phyloP scores from a whole-genome alignment of 1,140 invertebrate genomes.

The Brachionus plicatilis region DNA sequence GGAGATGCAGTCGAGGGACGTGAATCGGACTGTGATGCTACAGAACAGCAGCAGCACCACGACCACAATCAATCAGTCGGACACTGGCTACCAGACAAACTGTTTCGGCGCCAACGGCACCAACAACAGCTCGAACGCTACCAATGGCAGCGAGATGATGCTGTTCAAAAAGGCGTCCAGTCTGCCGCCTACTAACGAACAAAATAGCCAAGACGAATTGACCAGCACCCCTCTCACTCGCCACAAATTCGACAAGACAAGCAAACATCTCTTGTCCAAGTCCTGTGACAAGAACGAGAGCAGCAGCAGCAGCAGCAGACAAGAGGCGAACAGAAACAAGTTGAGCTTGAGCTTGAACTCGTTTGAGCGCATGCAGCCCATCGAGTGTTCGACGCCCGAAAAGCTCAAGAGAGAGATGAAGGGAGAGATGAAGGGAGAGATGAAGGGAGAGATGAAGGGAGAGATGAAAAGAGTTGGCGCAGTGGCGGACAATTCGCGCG shows the following conservation, averaged over 20 bases:
- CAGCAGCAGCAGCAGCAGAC: too few relatives aligned
- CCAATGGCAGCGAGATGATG: background rate
- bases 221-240: background rate
- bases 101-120: background rate
- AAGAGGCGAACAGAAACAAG: background rate
- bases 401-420: background rate
- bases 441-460: too few relatives aligned
- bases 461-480: too few relatives aligned
- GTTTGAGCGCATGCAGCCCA: background rate
- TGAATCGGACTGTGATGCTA: background rate
- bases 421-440: too few relatives aligned
- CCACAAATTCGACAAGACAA: background rate
- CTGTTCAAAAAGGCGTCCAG: background rate
- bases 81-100: slow-evolving; percentile 33
- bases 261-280: background rate
- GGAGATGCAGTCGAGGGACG: background rate
- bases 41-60: background rate
- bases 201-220: background rate
- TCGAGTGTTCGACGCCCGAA: background rate
- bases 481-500: background rate
- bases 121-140: background rate
- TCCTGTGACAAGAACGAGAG: background rate
- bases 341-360: background rate
- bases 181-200: background rate
- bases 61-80: slow-evolving; percentile 12